A percentile compares a stretch with the other conserved stretches of the same genome.
phyloP scores from a whole-genome alignment of 2,113 vertebrate species.

The Anolis sagrei region DNA sequence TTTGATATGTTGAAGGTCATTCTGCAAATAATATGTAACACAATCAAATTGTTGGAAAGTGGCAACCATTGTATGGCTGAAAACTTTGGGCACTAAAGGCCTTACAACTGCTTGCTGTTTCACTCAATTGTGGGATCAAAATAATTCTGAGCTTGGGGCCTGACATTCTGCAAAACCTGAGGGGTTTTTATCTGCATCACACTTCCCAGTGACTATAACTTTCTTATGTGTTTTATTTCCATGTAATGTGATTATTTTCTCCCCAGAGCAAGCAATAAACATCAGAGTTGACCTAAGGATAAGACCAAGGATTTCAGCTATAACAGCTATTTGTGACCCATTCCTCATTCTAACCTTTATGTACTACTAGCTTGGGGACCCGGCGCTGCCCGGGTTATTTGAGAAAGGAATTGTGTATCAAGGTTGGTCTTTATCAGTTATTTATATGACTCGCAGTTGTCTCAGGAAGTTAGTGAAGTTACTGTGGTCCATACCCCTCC shows the following conservation, averaged over 20 bases:
- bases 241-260: slow-evolving; percentile 27
- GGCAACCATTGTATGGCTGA: background rate
- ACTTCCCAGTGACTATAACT: background rate
- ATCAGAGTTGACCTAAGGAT: slow-evolving; percentile 11
- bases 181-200: background rate
- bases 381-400: no score
- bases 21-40: no score
- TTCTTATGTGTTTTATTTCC: slow-evolving; percentile 27
- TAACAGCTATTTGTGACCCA: background rate
- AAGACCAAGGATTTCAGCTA: slow-evolving; percentile 48
- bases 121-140: background rate
- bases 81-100: background rate
- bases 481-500: no score
- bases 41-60: no score
- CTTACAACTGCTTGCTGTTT: background rate
- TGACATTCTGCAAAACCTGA: slow-evolving; percentile 3
- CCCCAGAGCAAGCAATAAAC: slow-evolving; percentile 36
- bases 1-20: no score
- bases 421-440: no score
- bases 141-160: background rate
- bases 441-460: no score
- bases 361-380: no score
- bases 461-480: no score
- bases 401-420: no score
- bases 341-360: background rate